Evolutionary conservation across 2,797 vertebrate species (phyloP).

Genomic region (Picus viridis): DNA sequence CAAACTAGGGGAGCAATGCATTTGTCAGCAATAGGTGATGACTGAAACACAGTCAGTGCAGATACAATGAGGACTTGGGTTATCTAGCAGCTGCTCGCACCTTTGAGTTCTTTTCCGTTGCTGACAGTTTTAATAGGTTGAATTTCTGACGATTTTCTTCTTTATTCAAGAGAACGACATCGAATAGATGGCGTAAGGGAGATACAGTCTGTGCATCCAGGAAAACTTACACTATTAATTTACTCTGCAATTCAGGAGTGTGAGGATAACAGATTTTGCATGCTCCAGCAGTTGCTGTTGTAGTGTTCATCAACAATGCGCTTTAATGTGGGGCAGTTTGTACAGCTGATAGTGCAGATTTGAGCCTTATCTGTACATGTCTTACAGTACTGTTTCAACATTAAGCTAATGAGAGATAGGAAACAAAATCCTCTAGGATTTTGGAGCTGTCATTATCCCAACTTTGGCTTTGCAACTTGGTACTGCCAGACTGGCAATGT

Average conservation of each 20-base stretch:
- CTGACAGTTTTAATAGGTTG: neutral
- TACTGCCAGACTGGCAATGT: neutral
- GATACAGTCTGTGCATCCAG: neutral
- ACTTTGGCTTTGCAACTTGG: neutral
- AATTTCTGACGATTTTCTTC: slow-evolving; percentile 10
- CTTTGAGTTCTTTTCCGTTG: neutral
- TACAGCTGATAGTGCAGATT: neutral
- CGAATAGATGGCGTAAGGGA: neutral
- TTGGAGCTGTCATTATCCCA: neutral
- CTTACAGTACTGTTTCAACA: neutral
- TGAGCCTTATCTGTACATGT: neutral
- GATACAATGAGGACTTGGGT: neutral
- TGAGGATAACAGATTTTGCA: neutral
- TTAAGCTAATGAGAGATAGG: neutral
- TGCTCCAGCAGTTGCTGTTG: neutral
- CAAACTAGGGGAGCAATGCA: neutral
- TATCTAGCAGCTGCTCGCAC: neutral
- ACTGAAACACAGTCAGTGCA: neutral
- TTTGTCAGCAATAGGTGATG: neutral
- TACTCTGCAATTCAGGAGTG: neutral
- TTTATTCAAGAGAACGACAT: neutral
- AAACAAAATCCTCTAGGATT: neutral
- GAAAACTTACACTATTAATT: neutral
- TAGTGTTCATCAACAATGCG: neutral
- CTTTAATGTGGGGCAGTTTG: neutral